Conservation (phyloP, 1,140 invertebrate genomes). For the Drosophila pseudoananassae region DNA sequence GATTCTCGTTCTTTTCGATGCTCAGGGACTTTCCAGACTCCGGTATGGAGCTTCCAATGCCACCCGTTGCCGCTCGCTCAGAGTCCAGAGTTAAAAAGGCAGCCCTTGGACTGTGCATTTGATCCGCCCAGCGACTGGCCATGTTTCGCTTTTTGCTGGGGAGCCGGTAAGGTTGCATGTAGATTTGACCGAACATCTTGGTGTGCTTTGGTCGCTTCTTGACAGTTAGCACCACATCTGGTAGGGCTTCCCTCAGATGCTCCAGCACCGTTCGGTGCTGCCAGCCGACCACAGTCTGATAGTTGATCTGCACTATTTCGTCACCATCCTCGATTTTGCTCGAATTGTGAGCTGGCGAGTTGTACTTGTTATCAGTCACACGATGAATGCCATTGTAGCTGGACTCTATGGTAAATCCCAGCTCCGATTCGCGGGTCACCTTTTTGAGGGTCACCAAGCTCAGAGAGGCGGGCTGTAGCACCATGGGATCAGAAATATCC, state of each 20-base stretch:
- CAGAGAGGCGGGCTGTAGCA: slow-evolving; percentile 93
- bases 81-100: slow-evolving; percentile 87
- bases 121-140: slow-evolving; percentile 87
- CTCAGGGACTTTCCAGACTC: slow-evolving; percentile 8
- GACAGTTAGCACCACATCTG: slow-evolving; percentile 92
- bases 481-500: slow-evolving; percentile 93
- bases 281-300: slow-evolving; percentile 96
- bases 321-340: slow-evolving; percentile 96
- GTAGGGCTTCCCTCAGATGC: slow-evolving; percentile 90
- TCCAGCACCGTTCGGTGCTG: slow-evolving; percentile 92
- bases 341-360: slow-evolving; percentile 92
- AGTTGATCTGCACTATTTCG: slow-evolving; percentile 96
- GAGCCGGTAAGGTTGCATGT: slow-evolving; percentile 91
- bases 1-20: slow-evolving; percentile 9
- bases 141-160: slow-evolving; percentile 90
- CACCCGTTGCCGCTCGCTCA: slow-evolving; percentile 70
- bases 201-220: slow-evolving; percentile 94
- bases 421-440: slow-evolving; percentile 87
- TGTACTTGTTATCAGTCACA: slow-evolving; percentile 93
- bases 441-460: slow-evolving; percentile 94
- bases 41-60: slow-evolving; percentile 84
- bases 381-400: slow-evolving; percentile 93
- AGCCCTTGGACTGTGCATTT: slow-evolving; percentile 87
- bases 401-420: slow-evolving; percentile 93
- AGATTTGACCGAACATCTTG: slow-evolving; percentile 93